Evolutionary conservation across 2,797 vertebrate genomes (phyloP), one percentile per base, ranked within the genome.

Genomic region (Myoxocephalus aenaeus): DNA sequence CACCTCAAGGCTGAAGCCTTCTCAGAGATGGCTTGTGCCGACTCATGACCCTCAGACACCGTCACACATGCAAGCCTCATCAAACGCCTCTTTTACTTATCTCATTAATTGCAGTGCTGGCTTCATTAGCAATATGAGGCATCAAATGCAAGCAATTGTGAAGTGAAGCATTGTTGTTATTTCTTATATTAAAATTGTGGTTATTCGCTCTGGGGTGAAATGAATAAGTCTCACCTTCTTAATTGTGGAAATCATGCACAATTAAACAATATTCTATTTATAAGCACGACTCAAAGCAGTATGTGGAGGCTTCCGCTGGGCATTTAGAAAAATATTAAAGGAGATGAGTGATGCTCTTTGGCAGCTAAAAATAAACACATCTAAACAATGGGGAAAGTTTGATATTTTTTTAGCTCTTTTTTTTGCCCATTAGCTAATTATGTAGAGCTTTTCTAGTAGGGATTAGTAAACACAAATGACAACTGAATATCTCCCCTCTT

Each of bases 21-120:
- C 79, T 84, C 68, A 50, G 57, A 87, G 81, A 90, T 86, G 62
- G 77, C 82, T 81, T 68, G 64, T 70, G 72, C 79, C 77, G 80
- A 80, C 78, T 73, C 27, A 32, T 73, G 70, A 78, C 82, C 80
- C 64, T 81, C 22, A 73, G 80, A 85, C 80, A 81, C 54, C 81
- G 65, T 79, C 76, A 84, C 82, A 79, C 81, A 88, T 68, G 82
- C 77, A 76, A 51, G 78, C 89, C 84, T 92, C 90, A 90, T 94
- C 93, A 91, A 85, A 95, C 82, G 79, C 91, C 92, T 89, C 87
- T 92, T 90, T 92, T 92, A 93, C 92, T 96, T 94, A 96, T 96
- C 95, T 93, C 92, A 95, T 97, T 96, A 96, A 94, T 97, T 96
- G 94, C 92, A 91, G 83, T 88, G 90, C 93, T 94, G 93, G 94